These are phyloP conservation scores for Pterostichus niger DNA, from an alignment of 2,888 invertebrate species.

Conservation along the genomic window DNA sequence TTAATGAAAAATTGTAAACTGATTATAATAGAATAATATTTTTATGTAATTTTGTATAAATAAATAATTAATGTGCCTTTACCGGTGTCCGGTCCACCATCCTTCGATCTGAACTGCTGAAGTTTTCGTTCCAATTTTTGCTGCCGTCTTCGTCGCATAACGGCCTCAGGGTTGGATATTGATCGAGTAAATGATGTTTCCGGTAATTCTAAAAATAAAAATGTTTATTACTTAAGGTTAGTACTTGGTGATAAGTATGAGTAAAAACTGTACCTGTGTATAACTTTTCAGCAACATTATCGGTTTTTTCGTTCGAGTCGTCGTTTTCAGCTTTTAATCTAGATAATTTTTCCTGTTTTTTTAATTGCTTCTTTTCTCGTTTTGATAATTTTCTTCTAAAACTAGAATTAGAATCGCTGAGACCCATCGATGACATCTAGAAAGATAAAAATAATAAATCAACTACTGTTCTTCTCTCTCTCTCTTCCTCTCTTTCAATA, in stretches of 20 bases:
- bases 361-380: conserved; percentile 98
- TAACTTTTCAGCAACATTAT: conserved; percentile 92
- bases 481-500: background rate
- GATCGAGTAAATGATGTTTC: conserved; percentile 99
- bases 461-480: background rate
- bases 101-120: conserved; percentile 96
- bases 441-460: conserved; percentile 69
- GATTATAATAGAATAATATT: background rate
- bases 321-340: conserved; percentile 84
- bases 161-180: conserved; percentile 99
- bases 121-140: conserved; percentile 98
- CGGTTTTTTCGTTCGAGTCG: conserved; percentile 85
- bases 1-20: too few relatives aligned
- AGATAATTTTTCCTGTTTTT: conserved; percentile 94
- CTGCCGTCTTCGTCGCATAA: conserved; percentile 97
- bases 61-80: conserved; percentile 40
- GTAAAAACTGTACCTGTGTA: conserved; percentile 85
- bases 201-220: conserved; percentile 86
- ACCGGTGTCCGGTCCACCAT: conserved; percentile 96
- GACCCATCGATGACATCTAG: conserved; percentile 83
- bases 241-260: background rate
- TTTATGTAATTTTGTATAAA: background rate
- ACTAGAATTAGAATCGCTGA: conserved; percentile 88
- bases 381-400: conserved; percentile 97
- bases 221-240: conserved; percentile 55